Evolutionary conservation across 2,888 invertebrate species (phyloP), one percentile per base, ranked within the genome.

Genomic region (Ennomos erosarius): DNA sequence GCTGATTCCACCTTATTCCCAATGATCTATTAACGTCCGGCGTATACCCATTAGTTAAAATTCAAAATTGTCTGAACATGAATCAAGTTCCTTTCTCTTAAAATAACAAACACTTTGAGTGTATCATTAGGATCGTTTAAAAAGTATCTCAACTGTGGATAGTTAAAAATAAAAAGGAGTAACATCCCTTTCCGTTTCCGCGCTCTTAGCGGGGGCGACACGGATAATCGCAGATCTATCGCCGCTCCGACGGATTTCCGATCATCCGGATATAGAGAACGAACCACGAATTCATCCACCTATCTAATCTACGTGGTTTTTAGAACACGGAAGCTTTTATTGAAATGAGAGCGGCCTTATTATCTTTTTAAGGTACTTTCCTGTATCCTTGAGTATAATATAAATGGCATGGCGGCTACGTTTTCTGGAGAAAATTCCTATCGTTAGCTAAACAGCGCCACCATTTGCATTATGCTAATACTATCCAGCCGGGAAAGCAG

Each of bases 141-240:
- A 69, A 74, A 72, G 67, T 70, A 69, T 68, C 70, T 73, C 68
- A 62, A 57, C 54, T 64, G 57, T 69, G 62, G 68, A 70, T 75
- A 64, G 73, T 69, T 74, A 74, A 78, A 82, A 82, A 82, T 79
- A 76, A 77, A 71, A 64, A 69, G 68, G 68, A 75, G 73, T 71
- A 80, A 79, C 82, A 79, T 84, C 81, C 81, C 69, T 79, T 84
- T 85, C 85, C 85, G 83, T 74, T 81, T 81, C 76, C 77, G 73
- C 58, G 58, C 63, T 65, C 54, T 59, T 55, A 54, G 51, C 55
- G 37, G 65, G 64, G 69, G 69, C 68, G 76, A 70, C 74, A 74
- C 75, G 75, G 78, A 75, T 76, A 74, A 79, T 82, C 64, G 74
- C 74, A 59, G 75, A 81, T 85, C 83, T 78, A 77, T 83, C 81